A percentile compares a stretch with the other conserved stretches of the same genome.
Evolutionary conservation across 2,797 vertebrate genomes (phyloP).

Genomic region (Vespertilio murinus): DNA sequence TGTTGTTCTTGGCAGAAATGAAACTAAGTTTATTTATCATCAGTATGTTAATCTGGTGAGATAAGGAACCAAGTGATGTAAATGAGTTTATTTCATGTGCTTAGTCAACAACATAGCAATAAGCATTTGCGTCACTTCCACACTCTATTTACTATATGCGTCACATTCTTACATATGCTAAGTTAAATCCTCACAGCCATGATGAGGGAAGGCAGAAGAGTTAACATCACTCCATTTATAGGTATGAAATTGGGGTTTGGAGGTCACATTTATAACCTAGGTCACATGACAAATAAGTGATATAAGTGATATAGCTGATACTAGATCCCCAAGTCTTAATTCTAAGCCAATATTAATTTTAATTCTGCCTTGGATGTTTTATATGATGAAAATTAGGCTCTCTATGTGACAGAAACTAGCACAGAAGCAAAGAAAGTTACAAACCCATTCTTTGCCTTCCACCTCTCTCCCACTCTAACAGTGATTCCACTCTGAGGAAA

Average conservation of each 20-base stretch:
- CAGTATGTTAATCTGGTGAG: background rate
- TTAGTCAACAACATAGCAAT: background rate
- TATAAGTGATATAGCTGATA: background rate
- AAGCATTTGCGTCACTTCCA: background rate
- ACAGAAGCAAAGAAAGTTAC: background rate
- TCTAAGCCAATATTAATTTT: background rate
- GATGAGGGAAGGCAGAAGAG: background rate
- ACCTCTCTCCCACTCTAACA: background rate
- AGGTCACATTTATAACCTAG: background rate
- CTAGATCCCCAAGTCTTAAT: background rate
- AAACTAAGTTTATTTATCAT: background rate
- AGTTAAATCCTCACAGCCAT: background rate
- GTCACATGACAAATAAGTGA: background rate
- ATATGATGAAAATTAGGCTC: background rate
- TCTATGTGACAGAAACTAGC: background rate
- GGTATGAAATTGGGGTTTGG: background rate
- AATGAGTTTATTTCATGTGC: constrained; percentile 18
- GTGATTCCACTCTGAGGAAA: background rate
- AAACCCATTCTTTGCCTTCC: background rate
- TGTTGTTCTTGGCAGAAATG: background rate
- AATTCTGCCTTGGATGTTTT: background rate
- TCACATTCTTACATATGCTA: background rate
- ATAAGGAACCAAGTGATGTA: background rate
- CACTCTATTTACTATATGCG: background rate
- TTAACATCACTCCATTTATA: background rate